Conservation (phyloP, 2,797 vertebrate species). For the Cottoperca gobio region DNA sequence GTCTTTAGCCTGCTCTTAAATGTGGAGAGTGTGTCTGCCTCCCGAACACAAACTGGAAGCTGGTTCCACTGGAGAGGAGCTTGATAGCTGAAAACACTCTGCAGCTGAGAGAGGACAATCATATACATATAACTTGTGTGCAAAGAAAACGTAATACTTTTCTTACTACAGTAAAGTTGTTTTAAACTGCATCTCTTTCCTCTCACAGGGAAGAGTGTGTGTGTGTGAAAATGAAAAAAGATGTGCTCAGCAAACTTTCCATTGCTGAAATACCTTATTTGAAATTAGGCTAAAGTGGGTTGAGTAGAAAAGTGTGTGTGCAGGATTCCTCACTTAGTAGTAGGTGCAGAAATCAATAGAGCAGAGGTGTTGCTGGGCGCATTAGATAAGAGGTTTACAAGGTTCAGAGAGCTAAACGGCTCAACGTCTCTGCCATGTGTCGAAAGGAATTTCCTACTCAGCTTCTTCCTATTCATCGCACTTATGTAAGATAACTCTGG, state of each 20-base stretch:
- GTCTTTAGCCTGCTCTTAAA: too few species aligned
- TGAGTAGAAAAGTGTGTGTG: constrained; percentile 2
- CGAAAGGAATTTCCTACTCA: constrained; percentile 19
- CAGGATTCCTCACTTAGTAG: constrained; percentile 29
- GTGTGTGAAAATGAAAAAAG: constrained; percentile 4
- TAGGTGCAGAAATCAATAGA: constrained; percentile 39
- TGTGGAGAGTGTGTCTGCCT: too few species aligned
- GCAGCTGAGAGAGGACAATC: too few species aligned
- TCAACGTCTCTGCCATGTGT: background rate
- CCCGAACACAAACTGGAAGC: too few species aligned
- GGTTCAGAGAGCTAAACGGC: background rate
- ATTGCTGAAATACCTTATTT: background rate
- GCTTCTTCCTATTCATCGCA: background rate
- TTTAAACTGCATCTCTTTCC: background rate
- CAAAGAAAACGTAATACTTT: background rate
- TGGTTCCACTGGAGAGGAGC: too few species aligned
- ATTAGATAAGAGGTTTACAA: constrained; percentile 49
- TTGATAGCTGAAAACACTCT: too few species aligned
- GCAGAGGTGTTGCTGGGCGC: constrained; percentile 40
- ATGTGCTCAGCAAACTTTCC: constrained; percentile 16
- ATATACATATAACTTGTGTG: too few species aligned
- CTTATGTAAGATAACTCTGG: background rate
- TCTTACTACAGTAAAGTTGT: background rate
- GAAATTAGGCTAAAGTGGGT: background rate
- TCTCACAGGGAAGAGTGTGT: background rate